Conservation (phyloP, 2,797 vertebrate species). For the Botia kubotai region DNA sequence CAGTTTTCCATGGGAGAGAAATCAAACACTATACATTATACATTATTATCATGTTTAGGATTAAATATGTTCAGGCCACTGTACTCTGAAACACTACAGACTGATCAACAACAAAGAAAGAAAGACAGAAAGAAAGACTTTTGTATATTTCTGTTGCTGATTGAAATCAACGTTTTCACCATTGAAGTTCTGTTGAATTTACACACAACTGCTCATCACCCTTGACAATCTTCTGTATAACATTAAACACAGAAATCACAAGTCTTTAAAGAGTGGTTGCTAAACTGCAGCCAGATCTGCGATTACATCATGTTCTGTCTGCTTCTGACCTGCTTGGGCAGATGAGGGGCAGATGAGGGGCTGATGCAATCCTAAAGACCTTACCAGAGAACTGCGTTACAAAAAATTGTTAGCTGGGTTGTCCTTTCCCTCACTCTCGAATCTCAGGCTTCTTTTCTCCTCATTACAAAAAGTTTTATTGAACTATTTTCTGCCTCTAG, state of each 20-base stretch:
- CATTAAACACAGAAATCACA: slow-evolving; percentile 21
- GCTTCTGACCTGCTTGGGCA: slow-evolving; percentile 56
- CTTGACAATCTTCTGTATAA: background rate
- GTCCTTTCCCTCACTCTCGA: slow-evolving; percentile 52
- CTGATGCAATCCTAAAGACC: slow-evolving; percentile 69
- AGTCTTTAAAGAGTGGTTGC: slow-evolving; percentile 26
- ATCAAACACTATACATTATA: background rate
- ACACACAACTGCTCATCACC: background rate
- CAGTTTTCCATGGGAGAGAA: background rate
- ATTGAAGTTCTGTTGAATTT: background rate
- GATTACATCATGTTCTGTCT: slow-evolving; percentile 69
- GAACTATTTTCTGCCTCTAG: slow-evolving; percentile 57
- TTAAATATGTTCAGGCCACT: too few species aligned
- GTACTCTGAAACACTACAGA: too few species aligned
- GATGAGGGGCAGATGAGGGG: slow-evolving; percentile 59
- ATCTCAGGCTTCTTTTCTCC: slow-evolving; percentile 63
- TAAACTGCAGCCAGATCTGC: slow-evolving; percentile 49
- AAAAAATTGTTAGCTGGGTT: background rate
- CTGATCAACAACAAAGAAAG: background rate
- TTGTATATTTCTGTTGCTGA: too few species aligned
- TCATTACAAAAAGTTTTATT: slow-evolving; percentile 60
- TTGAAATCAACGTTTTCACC: slow-evolving; percentile 26
- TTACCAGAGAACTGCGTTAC: too few species aligned
- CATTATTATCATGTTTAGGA: too few species aligned
- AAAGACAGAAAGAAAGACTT: too few species aligned